Conservation (phyloP, 1,140 invertebrate genomes). For the Homalodisca vitripennis region DNA sequence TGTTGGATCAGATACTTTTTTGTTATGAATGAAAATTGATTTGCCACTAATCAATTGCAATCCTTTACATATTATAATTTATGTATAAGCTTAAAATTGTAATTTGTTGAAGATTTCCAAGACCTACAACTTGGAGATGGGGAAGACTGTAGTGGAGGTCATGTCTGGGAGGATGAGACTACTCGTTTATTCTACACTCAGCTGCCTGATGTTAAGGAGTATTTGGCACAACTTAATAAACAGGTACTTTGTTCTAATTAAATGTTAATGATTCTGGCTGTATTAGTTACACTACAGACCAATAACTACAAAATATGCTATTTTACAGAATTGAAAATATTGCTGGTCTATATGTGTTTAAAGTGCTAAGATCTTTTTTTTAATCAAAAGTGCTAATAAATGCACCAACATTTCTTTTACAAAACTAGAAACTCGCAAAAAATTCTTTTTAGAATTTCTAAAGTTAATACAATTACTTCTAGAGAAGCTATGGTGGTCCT, state of each 20-base stretch:
- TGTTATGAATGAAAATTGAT: no score
- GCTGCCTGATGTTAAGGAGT: constrained; percentile 86
- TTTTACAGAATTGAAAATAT: not conserved
- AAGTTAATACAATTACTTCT: no score
- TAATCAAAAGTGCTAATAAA: not conserved
- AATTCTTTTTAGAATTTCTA: no score
- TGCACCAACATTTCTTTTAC: not conserved
- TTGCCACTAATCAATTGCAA: no score
- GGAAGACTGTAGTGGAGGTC: not conserved
- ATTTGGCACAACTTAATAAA: constrained; percentile 76
- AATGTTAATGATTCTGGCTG: not conserved
- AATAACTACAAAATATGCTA: not conserved
- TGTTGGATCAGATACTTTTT: no score
- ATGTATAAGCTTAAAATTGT: no score
- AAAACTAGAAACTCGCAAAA: no score
- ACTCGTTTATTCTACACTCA: constrained; percentile 91
- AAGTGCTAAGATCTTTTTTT: not conserved
- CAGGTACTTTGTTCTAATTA: constrained; percentile 42
- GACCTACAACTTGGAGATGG: constrained; percentile 1
- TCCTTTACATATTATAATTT: no score
- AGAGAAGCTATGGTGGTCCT: no score
- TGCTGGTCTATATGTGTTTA: not conserved
- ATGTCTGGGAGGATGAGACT: constrained; percentile 91
- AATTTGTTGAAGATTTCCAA: not conserved
- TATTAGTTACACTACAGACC: not conserved